Conservation (phyloP, 1,140 invertebrate species). For the Drosophila carrolli region DNA sequence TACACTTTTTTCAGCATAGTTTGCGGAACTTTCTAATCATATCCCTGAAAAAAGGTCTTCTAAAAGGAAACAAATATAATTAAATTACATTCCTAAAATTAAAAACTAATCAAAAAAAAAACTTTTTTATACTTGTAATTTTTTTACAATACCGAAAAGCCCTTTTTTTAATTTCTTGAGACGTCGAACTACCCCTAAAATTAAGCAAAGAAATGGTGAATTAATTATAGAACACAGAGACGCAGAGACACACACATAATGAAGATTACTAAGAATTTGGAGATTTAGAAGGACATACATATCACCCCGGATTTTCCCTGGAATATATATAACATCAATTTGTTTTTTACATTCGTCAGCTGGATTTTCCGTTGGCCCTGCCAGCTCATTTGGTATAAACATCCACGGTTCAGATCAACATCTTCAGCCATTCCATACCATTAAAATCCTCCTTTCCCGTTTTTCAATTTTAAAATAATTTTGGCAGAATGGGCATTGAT, state of each 20-base stretch:
- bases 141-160: too few relatives aligned
- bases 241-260: constrained; percentile 10
- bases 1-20: background rate
- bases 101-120: background rate
- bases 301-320: background rate
- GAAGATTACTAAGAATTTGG: background rate
- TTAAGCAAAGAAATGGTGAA: background rate
- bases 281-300: constrained; percentile 8
- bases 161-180: background rate
- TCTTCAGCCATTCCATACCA: constrained; percentile 4
- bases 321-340: background rate
- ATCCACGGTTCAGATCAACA: constrained; percentile 9
- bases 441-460: background rate
- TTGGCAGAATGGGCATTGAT: background rate
- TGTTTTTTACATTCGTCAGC: background rate
- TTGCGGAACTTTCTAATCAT: too few relatives aligned
- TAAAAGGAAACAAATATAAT: too few relatives aligned
- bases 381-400: constrained; percentile 8
- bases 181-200: background rate
- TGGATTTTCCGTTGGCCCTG: background rate
- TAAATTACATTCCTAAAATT: background rate
- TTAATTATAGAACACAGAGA: constrained; percentile 1
- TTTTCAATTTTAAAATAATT: background rate
- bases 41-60: too few relatives aligned
- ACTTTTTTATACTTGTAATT: background rate